Evolutionary conservation across 2,113 vertebrate species (phyloP).

Genomic region (Eretmochelys imbricata): DNA sequence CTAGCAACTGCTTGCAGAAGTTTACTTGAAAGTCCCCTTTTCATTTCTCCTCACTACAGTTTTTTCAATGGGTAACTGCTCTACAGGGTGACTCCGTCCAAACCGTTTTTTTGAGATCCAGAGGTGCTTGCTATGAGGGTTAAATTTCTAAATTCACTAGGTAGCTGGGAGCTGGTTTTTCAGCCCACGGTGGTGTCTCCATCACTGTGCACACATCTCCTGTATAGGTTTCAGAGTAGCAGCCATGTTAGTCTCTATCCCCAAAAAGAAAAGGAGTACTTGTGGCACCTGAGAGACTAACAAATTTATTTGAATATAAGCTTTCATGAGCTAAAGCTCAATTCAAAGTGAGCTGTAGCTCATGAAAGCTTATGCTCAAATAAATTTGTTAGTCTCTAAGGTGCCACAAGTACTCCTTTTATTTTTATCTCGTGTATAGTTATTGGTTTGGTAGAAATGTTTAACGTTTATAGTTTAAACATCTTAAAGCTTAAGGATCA

Average conservation of each 20-base stretch:
- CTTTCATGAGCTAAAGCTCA: too few species aligned
- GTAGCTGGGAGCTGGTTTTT: neutral
- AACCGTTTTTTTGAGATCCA: constrained; percentile 52
- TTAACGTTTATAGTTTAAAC: neutral
- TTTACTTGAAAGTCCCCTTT: constrained; percentile 33
- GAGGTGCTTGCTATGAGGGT: constrained; percentile 30
- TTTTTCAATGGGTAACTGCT: constrained; percentile 29
- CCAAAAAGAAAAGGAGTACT: too few species aligned
- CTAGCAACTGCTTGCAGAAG: constrained; percentile 20
- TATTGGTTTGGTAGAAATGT: neutral
- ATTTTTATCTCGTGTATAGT: neutral
- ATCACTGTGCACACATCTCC: rapidly evolving
- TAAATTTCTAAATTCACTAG: constrained; percentile 11
- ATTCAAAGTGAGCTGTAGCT: too few species aligned
- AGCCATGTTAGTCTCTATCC: too few species aligned
- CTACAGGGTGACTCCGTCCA: constrained; percentile 1
- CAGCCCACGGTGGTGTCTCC: rapidly evolving
- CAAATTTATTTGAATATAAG: too few species aligned
- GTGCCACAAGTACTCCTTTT: too few species aligned
- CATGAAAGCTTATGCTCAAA: too few species aligned
- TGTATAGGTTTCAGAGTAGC: neutral
- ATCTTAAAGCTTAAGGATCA: neutral
- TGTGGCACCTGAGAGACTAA: too few species aligned
- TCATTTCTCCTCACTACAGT: neutral
- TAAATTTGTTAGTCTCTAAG: too few species aligned